Base-by-base conservation (phyloP, 92 coral and sea anemone genomes). In the Chrysogorgia sp. region DNA sequence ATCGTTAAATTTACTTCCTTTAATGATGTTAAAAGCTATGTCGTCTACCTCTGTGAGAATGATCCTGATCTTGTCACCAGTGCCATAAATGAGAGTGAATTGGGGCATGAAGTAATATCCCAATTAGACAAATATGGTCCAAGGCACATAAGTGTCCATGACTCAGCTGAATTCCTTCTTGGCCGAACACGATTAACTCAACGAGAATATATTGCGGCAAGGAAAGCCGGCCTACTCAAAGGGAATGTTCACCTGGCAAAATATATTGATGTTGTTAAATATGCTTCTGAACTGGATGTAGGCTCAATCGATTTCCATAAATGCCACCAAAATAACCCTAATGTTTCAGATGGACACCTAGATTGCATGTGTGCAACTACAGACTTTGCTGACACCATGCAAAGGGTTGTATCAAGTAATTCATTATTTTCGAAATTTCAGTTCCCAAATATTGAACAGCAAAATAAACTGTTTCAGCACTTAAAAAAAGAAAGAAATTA, bases 361-460 rank as follows among this genome's bases (percentile, higher is more conserved):
- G 81, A 58, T 31, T 58, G 81, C 31, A 58, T 76, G 74, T 76
- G 81, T 76, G 81, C 81, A 15, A 76, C 81, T 28, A 76, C 81
- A 23, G 37, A 58, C 15, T 60, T 76, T 58, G 28, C 34, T 20
- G 75, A 76, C 49, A 76, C 81, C 21, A 21, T 76, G 28, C 72
- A 76, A 76, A 58, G 81, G 49, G 59, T 76, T 76, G 81, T 76
- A 0, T 34, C 50, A 23, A 76, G n/a, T 60, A 50, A 76, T 7
- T 48, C 47, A 33, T 60, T 76, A 66, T 76, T 76, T 34, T 58
- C 55, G 30, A 59, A 76, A 17, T 75, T 55, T 75, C 45, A 75
- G 15, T 76, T 76, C 71, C 81, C 81, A 76, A 28, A 32, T 40
- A 31, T 60, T 33, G 53, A 34, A 40, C 81, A 76, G 53, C 81